Conservation (phyloP, 2,888 invertebrate genomes). For the Andrena marginata region DNA sequence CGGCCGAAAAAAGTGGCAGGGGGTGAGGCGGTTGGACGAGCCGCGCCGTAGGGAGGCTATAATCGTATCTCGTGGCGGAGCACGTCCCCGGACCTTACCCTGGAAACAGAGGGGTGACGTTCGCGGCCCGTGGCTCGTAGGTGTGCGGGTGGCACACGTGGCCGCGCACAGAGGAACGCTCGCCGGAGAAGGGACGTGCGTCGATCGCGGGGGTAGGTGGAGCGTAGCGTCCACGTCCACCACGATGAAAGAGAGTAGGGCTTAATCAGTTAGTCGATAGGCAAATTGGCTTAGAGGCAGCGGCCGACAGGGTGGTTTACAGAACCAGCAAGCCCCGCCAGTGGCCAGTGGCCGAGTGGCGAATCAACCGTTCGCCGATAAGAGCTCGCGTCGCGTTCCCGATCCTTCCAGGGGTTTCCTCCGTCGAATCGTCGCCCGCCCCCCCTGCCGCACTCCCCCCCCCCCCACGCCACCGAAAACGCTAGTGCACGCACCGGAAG, state of each 20-base stretch:
- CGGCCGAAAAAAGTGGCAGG: background rate
- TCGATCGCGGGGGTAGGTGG: background rate
- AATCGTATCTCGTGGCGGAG: slow-evolving; percentile 27
- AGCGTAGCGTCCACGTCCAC: slow-evolving; percentile 55
- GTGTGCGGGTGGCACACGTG: background rate
- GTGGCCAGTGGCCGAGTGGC: slow-evolving; percentile 72
- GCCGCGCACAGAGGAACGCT: too few relatives aligned
- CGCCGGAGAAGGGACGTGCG: background rate
- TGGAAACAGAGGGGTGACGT: background rate
- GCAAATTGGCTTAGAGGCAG: slow-evolving; percentile 84
- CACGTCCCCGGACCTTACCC: slow-evolving; percentile 14
- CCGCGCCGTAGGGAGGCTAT: slow-evolving; percentile 4
- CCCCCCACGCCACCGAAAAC: slow-evolving; percentile 9
- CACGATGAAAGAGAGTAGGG: slow-evolving; percentile 81
- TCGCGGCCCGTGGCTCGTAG: background rate
- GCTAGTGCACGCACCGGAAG: slow-evolving; percentile 8
- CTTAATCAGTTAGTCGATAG: slow-evolving; percentile 85
- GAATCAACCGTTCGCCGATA: slow-evolving; percentile 60
- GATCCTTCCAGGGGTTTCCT: slow-evolving; percentile 60
- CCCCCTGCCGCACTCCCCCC: background rate
- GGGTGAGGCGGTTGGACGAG: background rate
- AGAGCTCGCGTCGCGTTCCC: slow-evolving; percentile 56
- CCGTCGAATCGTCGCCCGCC: slow-evolving; percentile 23
- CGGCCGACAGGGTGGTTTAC: slow-evolving; percentile 79
- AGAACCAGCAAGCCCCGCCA: slow-evolving; percentile 71